A percentile compares a stretch with the other conserved stretches of the same genome.
These are phyloP conservation scores for Lamellibrachia luymesi DNA, from an alignment of 1,140 invertebrate species.

Conservation along the genomic window DNA sequence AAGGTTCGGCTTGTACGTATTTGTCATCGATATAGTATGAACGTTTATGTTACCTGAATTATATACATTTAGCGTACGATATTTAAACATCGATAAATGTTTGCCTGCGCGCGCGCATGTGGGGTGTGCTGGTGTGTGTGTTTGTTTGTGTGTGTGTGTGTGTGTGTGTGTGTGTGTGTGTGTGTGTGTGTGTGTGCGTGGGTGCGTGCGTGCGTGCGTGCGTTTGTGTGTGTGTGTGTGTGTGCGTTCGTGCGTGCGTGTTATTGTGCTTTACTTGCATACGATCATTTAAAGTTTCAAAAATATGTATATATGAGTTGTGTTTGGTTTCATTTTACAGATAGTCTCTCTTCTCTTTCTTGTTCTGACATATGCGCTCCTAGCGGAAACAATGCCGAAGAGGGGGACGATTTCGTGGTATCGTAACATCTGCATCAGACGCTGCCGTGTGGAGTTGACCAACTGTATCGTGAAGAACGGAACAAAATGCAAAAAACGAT, in stretches of 20 bases:
- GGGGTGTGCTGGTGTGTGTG: too few species aligned
- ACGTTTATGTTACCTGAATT: too few species aligned
- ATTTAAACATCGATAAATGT: too few species aligned
- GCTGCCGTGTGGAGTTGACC: background rate
- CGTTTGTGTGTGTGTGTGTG: background rate
- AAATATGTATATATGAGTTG: background rate
- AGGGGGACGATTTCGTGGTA: background rate
- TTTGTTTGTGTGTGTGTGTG: too few species aligned
- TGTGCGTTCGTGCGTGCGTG: background rate
- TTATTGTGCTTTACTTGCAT: background rate
- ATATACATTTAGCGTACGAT: too few species aligned
- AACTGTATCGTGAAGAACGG: background rate
- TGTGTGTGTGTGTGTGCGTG: too few species aligned
- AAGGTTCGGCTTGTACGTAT: too few species aligned
- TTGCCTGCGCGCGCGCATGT: too few species aligned
- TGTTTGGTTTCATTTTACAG: background rate
- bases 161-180: too few species aligned
- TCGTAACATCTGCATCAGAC: background rate
- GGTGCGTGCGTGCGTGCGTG: background rate
- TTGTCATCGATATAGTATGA: too few species aligned
- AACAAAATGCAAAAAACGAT: background rate
- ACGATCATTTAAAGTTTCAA: too few species aligned
- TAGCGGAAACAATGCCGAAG: background rate
- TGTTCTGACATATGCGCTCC: background rate
- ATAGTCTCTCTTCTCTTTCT: background rate